Conservation (phyloP, 2,888 invertebrate genomes). For the Adelognathus sp. region DNA sequence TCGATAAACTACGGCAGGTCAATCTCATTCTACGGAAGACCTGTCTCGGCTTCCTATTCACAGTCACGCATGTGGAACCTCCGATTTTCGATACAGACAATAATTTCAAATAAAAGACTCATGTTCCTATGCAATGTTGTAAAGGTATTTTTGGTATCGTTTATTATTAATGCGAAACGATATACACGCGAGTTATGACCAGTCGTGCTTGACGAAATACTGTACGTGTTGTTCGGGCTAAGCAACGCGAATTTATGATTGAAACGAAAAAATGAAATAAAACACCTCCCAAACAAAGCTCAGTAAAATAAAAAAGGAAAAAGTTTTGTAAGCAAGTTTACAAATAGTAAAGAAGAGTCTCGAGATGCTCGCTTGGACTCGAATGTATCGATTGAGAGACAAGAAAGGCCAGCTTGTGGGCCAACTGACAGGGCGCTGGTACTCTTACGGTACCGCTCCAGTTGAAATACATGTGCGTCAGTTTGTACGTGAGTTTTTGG, state of each 20-base stretch:
- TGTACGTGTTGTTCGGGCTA: no score
- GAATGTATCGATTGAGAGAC: constrained; percentile 91
- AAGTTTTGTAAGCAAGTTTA: constrained; percentile 78
- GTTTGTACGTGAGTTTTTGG: constrained; percentile 92
- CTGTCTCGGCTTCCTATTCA: background rate
- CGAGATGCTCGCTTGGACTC: constrained; percentile 84
- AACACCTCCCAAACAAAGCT: background rate
- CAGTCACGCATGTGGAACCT: no score
- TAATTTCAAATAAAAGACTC: no score
- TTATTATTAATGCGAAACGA: no score
- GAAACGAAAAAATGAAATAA: background rate
- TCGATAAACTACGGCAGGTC: constrained; percentile 18
- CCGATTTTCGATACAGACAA: no score
- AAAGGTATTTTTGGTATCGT: no score
- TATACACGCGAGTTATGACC: no score
- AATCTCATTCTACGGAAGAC: constrained; percentile 4
- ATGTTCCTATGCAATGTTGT: no score
- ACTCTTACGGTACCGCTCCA: constrained; percentile 90
- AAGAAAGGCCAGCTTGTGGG: constrained; percentile 95
- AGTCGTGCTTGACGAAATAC: no score
- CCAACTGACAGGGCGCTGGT: constrained; percentile 97
- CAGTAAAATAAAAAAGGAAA: background rate
- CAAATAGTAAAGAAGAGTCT: constrained; percentile 87
- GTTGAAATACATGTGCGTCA: constrained; percentile 95
- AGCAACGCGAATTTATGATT: no score